Evolutionary conservation across 2,888 invertebrate species (phyloP).

Genomic region (Phaonia tiefii): DNA sequence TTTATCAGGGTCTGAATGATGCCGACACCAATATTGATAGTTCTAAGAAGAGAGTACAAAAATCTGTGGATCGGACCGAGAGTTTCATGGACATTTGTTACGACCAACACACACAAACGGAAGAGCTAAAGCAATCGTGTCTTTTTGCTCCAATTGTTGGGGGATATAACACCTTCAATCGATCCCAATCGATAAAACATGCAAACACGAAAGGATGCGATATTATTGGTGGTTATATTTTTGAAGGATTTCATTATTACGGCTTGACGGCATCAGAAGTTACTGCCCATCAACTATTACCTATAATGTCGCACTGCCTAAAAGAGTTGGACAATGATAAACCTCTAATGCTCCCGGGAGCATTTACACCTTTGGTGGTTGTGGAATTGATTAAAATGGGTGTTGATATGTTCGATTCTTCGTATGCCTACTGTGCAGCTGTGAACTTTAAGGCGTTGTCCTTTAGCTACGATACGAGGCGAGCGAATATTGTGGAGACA

Average conservation of each 20-base stretch:
- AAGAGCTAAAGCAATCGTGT: constrained; percentile 79
- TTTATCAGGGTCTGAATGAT: constrained; percentile 91
- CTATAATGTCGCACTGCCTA: constrained; percentile 84
- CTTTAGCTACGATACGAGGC: constrained; percentile 80
- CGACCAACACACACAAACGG: constrained; percentile 83
- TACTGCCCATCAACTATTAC: constrained; percentile 82
- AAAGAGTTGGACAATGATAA: constrained; percentile 80
- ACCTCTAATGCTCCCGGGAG: constrained; percentile 87
- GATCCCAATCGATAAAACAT: constrained; percentile 85
- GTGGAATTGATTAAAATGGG: constrained; percentile 88
- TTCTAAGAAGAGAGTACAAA: constrained; percentile 86
- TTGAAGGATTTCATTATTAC: constrained; percentile 91
- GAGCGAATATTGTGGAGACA: constrained; percentile 73
- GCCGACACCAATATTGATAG: constrained; percentile 82
- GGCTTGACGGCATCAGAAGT: constrained; percentile 83
- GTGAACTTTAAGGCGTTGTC: constrained; percentile 86
- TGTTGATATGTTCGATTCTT: constrained; percentile 93
- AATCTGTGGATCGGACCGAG: constrained; percentile 87
- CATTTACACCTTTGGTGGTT: constrained; percentile 88
- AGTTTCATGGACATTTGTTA: constrained; percentile 86
- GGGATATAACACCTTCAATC: constrained; percentile 85
- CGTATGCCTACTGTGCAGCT: constrained; percentile 88
- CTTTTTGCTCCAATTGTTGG: constrained; percentile 83
- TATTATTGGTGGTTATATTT: constrained; percentile 86
- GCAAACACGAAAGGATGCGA: constrained; percentile 81